Conservation (phyloP, 2,113 vertebrate genomes). For the Clarias macrocephalus region DNA sequence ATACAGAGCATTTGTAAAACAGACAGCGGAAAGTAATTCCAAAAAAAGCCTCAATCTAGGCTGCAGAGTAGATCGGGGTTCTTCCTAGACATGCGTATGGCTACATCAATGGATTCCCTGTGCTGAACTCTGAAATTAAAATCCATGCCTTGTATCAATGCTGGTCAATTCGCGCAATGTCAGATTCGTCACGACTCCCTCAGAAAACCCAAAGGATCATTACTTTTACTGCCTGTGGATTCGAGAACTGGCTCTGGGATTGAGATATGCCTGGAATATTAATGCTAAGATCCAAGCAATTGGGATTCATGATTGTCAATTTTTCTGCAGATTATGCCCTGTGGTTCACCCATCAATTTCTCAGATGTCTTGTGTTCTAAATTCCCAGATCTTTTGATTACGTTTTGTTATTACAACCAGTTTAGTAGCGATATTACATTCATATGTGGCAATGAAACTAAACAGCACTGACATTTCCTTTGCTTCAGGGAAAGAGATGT, state of each 20-base stretch:
- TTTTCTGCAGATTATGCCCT: constrained; percentile 18
- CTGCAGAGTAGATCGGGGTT: constrained; percentile 7
- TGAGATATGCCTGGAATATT: constrained; percentile 39
- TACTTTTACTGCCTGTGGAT: constrained; percentile 27
- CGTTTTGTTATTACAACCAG: constrained; percentile 1
- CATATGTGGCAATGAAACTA: not conserved
- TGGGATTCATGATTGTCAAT: constrained; percentile 10
- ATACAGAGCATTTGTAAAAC: constrained; percentile 24
- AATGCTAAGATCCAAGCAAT: not conserved
- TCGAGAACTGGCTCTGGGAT: constrained; percentile 20
- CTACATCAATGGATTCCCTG: constrained; percentile 30
- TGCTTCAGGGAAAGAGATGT: not conserved
- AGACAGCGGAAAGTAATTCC: constrained; percentile 36
- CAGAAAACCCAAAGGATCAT: constrained; percentile 41
- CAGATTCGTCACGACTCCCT: not conserved
- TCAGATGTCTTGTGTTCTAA: not conserved
- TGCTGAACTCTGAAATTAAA: constrained; percentile 41
- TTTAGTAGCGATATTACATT: not conserved
- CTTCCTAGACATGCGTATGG: constrained; percentile 25
- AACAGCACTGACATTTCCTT: constrained; percentile 7
- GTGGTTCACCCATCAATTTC: not conserved
- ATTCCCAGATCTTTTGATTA: not conserved
- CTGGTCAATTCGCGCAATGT: not conserved
- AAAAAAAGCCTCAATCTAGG: constrained; percentile 12
- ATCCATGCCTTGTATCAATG: constrained; percentile 39